Evolutionary conservation across 2,888 invertebrate genomes (phyloP), one percentile per base, ranked within the genome.

Genomic region (Caenorhabditis japonica): DNA sequence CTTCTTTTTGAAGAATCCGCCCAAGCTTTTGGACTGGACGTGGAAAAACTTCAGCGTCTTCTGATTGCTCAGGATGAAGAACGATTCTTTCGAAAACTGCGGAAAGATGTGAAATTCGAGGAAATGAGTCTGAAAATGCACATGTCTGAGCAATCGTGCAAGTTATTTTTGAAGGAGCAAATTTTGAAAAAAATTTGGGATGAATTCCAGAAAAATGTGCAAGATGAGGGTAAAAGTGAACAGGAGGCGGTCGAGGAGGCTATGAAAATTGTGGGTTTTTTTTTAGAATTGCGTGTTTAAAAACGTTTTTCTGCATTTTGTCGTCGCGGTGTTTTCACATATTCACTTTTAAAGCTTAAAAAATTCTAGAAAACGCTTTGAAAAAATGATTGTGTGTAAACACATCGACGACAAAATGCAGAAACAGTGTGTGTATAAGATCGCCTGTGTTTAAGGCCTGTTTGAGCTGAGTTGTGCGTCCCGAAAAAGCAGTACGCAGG

Each of bases 241-340:
- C 30, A 47, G 10, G 47, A 47, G 19, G 25, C 23, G 33, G 10
- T 27, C 2, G 33, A 47, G 47, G 47, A 47, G 4, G 47, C 33
- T 2, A 33, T 47, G 47, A 3, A 17, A 33, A 12, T 47, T 15
- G 47, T 47, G 19, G 2, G 33, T 4, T 30, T 47, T 47, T 30
- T 30, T 30, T 30, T 5, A 10, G 15, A 38, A 10, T 38, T 38
- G 5, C 33, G 33, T 33, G 33, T 33, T 33, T 33, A 8, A 5
- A 33, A 12, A 12, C 36, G 3, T 15, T 8, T 12, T 12, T 5
- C 36, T 36, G 15, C 10, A 12, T 36, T 8, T n/a, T n/a, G n/a
- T n/a, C n/a, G n/a, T n/a, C n/a, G n/a, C n/a, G n/a, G n/a, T n/a
- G n/a, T n/a, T n/a, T 5, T 15, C 15, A 15, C 36, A 3, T n/a